Evolutionary conservation across 1,140 invertebrate genomes (phyloP).

Genomic region (Lucilia cuprina): DNA sequence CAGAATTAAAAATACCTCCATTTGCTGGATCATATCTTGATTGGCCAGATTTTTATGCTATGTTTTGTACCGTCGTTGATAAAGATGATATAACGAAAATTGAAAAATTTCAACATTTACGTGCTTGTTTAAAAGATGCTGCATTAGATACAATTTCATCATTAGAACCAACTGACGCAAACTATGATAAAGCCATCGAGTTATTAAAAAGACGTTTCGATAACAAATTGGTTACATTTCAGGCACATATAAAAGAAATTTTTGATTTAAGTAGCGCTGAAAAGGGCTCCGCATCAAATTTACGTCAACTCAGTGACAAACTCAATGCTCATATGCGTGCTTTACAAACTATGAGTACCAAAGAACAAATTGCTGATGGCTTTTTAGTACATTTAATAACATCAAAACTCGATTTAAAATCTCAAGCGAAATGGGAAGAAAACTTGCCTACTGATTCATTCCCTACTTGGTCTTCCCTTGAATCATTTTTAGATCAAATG

Average conservation of each 20-base stretch:
- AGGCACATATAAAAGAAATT: constrained; percentile 16
- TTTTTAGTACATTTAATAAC: neutral
- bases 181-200: neutral
- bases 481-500: constrained; percentile 7
- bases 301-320: constrained; percentile 8
- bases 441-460: neutral
- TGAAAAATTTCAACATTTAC: too few species aligned
- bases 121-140: neutral
- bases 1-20: constrained; percentile 9
- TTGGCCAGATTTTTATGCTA: constrained; percentile 12
- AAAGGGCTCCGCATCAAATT: neutral
- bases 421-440: constrained; percentile 2
- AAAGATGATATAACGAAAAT: neutral
- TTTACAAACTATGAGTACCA: constrained; percentile 5
- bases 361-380: constrained; percentile 2
- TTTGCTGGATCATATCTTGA: constrained; percentile 20
- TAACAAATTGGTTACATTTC: constrained; percentile 20
- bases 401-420: neutral
- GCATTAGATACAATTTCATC: neutral
- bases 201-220: constrained; percentile 18
- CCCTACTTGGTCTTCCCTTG: constrained; percentile 3
- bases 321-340: constrained; percentile 7
- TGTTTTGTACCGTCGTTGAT: neutral
- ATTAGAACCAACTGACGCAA: neutral
- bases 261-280: neutral